A percentile compares a stretch with the other conserved stretches of the same genome.
phyloP scores from a whole-genome alignment of 2,888 invertebrate genomes.

The Hemithea aestivaria region DNA sequence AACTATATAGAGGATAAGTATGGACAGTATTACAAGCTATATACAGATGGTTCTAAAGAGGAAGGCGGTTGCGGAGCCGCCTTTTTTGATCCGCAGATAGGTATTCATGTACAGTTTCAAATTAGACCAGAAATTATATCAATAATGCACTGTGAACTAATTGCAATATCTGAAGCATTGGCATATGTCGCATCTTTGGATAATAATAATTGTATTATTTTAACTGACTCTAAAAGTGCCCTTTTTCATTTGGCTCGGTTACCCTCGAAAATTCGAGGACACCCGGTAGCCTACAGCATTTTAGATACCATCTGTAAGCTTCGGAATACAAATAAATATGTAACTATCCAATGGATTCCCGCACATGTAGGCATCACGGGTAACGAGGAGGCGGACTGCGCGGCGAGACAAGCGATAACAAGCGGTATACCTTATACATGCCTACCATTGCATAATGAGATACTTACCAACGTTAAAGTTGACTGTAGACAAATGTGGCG shows the following conservation, averaged over 20 bases:
- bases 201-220: conserved; percentile 10
- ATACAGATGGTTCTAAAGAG: conserved; percentile 2
- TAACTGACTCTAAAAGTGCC: conserved; percentile 16
- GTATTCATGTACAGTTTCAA: background rate
- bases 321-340: background rate
- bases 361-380: background rate
- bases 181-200: background rate
- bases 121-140: no score
- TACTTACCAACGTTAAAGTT: no score
- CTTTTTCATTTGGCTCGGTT: conserved; percentile 8
- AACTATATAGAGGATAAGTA: background rate
- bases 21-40: background rate
- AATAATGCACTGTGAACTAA: conserved; percentile 18
- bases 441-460: no score
- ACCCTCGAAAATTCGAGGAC: conserved; percentile 5
- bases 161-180: conserved; percentile 10
- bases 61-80: background rate
- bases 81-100: background rate
- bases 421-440: no score
- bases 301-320: conserved; percentile 1
- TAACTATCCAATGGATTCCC: background rate
- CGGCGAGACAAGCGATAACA: no score
- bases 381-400: background rate
- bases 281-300: conserved; percentile 8
- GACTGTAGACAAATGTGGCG: no score